phyloP scores from a whole-genome alignment of 2,797 vertebrate species.

The Myoxocephalus aenaeus region DNA sequence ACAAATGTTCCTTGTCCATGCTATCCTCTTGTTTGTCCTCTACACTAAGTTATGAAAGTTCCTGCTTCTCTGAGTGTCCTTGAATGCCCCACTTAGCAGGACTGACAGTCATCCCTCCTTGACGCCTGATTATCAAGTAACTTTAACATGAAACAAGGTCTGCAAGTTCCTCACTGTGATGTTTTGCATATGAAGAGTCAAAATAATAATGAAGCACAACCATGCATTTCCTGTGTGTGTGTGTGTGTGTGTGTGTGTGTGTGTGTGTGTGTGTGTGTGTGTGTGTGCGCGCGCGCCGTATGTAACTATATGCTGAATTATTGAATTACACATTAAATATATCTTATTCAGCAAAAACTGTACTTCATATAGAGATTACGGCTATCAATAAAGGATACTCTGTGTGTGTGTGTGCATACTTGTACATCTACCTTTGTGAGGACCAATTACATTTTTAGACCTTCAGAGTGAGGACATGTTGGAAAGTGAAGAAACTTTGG shows the following conservation, averaged over 20 bases:
- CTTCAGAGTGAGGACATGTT: no score
- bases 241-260: slow-evolving; percentile 1
- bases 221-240: slow-evolving; percentile 19
- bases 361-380: background rate
- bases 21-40: background rate
- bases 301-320: slow-evolving; percentile 7
- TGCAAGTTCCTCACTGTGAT: background rate
- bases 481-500: no score
- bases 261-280: no score
- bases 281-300: background rate
- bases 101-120: background rate
- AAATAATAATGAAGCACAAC: no score
- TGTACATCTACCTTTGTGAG: no score
- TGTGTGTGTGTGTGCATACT: background rate
- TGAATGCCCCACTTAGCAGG: background rate
- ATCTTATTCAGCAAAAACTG: slow-evolving; percentile 14
- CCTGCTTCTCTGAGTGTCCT: background rate
- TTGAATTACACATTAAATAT: slow-evolving; percentile 30
- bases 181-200: background rate
- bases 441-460: no score
- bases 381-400: background rate
- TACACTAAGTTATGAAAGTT: background rate
- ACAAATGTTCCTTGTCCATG: background rate
- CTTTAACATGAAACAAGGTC: background rate
- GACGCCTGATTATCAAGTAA: background rate